Evolutionary conservation across 2,888 invertebrate species (phyloP).

Genomic region (Caenorhabditis doughertyi): DNA sequence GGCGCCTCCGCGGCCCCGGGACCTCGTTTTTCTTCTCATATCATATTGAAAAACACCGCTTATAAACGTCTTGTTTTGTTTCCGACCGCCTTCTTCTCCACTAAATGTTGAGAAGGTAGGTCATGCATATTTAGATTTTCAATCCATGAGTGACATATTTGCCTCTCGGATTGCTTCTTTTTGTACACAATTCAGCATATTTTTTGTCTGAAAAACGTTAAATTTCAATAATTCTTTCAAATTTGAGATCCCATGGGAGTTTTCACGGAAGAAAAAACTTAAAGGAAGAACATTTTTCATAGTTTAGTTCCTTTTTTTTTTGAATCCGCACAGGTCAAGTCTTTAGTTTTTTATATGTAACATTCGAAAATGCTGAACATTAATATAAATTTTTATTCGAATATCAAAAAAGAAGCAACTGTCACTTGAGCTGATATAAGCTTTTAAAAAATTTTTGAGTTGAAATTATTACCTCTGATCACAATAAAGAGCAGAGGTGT

Average conservation of each 20-base stretch:
- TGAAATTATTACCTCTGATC: no score
- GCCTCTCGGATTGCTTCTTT: constrained; percentile 40
- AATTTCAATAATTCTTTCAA: not conserved
- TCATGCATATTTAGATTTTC: constrained; percentile 62
- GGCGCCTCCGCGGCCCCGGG: constrained; percentile 18
- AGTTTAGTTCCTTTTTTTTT: no score
- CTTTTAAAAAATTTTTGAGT: no score
- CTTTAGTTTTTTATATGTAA: no score
- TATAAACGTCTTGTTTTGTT: constrained; percentile 61
- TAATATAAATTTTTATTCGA: no score
- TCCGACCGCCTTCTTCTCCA: constrained; percentile 40
- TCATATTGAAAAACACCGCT: constrained; percentile 44
- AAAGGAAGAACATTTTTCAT: no score
- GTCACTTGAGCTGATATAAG: no score
- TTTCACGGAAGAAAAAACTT: not conserved
- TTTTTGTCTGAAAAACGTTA: constrained; percentile 45
- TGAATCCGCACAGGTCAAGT: no score
- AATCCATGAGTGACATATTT: constrained; percentile 59
- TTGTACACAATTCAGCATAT: constrained; percentile 1
- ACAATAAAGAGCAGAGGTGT: no score
- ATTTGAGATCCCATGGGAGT: constrained; percentile 14
- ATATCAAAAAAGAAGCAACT: no score
- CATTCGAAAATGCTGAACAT: no score
- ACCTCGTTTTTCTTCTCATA: constrained; percentile 37
- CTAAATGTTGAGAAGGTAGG: constrained; percentile 52